Evolutionary conservation across 64 coral and sea anemone genomes (phyloP), one percentile per base, ranked within the genome.

Genomic region (Stichodactyla mertensii): DNA sequence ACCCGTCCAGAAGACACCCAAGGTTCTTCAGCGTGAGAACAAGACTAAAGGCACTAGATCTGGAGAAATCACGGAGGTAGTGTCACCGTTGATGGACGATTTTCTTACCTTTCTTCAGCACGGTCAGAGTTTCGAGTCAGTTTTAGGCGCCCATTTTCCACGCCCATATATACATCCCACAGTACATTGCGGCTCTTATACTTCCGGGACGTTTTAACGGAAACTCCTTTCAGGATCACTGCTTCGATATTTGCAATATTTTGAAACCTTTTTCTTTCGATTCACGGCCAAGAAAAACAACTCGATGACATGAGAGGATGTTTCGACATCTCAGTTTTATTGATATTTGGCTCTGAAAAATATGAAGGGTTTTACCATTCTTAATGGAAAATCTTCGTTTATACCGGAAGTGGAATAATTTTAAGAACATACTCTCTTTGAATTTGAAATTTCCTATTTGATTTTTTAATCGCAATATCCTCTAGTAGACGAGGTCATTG

Each of bases 201-300:
- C 78, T 81, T 81, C 78, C 78, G 78, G 78, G 78, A 81, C 51
- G 51, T 81, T 54, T 81, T 52, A 81, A 55, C 78, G 78, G 78
- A 81, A 81, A 81, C 78, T 53, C 78, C 51, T 81, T 81, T 81
- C 78, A 81, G 78, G 53, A 53, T 53, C 16, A 53, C 78, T 81
- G 78, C 78, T 81, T 81, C 78, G 78, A 81, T 81, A 81, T 81
- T 81, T 55, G 53, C 78, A 74, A 74, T 74, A 74, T 74, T 74
- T 74, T 74, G 69, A 74, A 81, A 81, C 16, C 19, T 81, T 81
- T 81, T 81, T 53, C 78, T 81, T 81, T 81, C 78, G 78, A 81
- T 81, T 53, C 78, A 20, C 14, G 53, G 16, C 12, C 6, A 81
- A 81, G 78, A 19, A 52, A 74, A 74, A 74, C 69, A 74, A 36